Base-by-base conservation (phyloP, 2,113 vertebrate species). In the Gymnobelideus leadbeateri region DNA sequence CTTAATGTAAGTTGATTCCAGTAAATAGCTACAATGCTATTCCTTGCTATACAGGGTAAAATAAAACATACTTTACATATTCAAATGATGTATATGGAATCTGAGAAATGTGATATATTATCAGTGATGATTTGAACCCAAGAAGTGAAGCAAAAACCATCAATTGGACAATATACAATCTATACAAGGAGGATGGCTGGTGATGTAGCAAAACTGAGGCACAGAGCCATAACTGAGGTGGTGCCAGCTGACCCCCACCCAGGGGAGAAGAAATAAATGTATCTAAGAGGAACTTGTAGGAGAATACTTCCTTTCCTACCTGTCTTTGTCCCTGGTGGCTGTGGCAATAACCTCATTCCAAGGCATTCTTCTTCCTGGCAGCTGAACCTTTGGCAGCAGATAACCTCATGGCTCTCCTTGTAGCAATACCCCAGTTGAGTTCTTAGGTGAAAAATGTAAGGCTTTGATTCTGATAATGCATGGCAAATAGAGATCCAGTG, bases 1-100 rank as follows among this genome's bases (percentile, higher is more conserved):
- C n/a, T 94, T 49, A 50, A 55, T 11, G 23, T 37, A 93, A 93
- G 21, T n/a, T 89, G 49, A 77, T 55, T 94, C 57, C 37, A 52
- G 12, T 49, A 84, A 84, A 84, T n/a, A 92, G 47, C 28, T 89
- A 92, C 4, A 43, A 2, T 14, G 52, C n/a, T 57, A 46, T 19
- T 91, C 61, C 53, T 90, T 61, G 92, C 19, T 43, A 28, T 91
- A 37, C 7, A 90, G 54, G 89, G 52, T 90, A 47, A 93, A 31
- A 9, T 26, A 77, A 1, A 49, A 19, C 21, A 26, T 77, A 54
- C 8, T 24, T 90, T 55, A 37, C 11, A 92, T 91, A 57, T 54
- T 89, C 37, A 68, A 14, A 89, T 89, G 92, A 26, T 46, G 53
- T 54, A 93, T 91, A 52, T 84, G 54, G 77, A 91, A n/a, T 91